These are phyloP conservation scores for Plectrocnemia conspersa DNA, from an alignment of 1,140 invertebrate species.

Conservation along the genomic window DNA sequence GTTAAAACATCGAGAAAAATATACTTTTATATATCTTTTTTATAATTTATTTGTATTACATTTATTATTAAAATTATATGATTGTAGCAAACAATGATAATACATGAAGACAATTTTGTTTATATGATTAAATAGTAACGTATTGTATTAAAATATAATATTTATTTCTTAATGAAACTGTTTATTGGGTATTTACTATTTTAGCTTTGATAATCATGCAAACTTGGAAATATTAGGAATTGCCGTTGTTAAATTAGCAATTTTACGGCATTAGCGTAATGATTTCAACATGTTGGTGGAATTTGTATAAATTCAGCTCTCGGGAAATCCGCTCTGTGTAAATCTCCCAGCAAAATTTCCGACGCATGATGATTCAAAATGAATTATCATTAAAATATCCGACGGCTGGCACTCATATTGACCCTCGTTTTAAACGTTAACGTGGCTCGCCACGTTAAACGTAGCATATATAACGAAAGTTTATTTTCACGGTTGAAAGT, in stretches of 20 bases:
- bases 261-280: conserved; percentile 2
- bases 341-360: conserved; percentile 9
- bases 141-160: not conserved
- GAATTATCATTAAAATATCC: conserved; percentile 6
- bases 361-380: conserved; percentile 6
- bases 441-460: not conserved
- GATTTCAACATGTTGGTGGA: not conserved
- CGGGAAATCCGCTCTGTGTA: conserved; percentile 6
- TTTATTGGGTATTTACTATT: not conserved
- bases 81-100: too few species aligned
- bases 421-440: conserved; percentile 3
- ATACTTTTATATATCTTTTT: too few species aligned
- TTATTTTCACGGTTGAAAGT: not conserved
- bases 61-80: too few species aligned
- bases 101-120: too few species aligned
- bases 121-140: too few species aligned
- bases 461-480: not conserved
- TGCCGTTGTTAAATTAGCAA: not conserved
- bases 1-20: too few species aligned
- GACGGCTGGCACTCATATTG: not conserved
- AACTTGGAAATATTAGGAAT: not conserved
- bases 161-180: not conserved
- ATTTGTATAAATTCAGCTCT: conserved; percentile 10
- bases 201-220: not conserved
- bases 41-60: too few species aligned